phyloP scores from a whole-genome alignment of 2,888 invertebrate species.

The Cryptocephalus moraei region DNA sequence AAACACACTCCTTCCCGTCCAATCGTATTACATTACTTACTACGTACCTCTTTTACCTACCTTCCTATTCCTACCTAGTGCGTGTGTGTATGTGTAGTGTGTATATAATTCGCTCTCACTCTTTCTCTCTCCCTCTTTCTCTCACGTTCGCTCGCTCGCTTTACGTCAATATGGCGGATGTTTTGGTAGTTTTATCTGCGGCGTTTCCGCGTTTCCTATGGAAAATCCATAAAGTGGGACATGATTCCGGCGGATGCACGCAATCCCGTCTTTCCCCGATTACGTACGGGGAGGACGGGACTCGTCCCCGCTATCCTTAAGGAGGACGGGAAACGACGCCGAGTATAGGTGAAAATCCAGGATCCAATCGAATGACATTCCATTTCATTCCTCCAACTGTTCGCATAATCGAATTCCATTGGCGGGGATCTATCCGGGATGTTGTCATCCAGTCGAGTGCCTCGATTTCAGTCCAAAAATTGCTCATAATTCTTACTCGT shows the following conservation, averaged over 20 bases:
- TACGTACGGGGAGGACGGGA: not conserved
- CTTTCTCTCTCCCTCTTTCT: not conserved
- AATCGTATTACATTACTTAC: too few species aligned
- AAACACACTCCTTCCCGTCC: too few species aligned
- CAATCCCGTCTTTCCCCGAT: not conserved
- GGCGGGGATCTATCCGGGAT: too few species aligned
- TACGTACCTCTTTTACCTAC: not conserved
- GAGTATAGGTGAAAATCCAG: too few species aligned
- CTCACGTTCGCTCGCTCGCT: too few species aligned
- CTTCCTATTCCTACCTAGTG: not conserved
- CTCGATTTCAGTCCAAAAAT: too few species aligned
- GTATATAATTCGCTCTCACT: too few species aligned
- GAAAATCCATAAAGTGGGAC: conserved; percentile 2
- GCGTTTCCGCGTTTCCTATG: conserved; percentile 6
- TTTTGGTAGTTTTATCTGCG: conserved; percentile 15
- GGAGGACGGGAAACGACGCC: not conserved
- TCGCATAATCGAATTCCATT: too few species aligned
- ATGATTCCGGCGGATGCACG: not conserved
- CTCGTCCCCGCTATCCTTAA: not conserved
- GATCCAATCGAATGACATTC: too few species aligned
- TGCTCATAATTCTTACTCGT: too few species aligned
- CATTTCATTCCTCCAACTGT: too few species aligned
- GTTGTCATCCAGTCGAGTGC: too few species aligned
- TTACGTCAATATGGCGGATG: conserved; percentile 27
- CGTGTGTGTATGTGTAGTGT: not conserved